phyloP scores from a whole-genome alignment of 2,888 invertebrate species.

The Bruchidius siliquastri region DNA sequence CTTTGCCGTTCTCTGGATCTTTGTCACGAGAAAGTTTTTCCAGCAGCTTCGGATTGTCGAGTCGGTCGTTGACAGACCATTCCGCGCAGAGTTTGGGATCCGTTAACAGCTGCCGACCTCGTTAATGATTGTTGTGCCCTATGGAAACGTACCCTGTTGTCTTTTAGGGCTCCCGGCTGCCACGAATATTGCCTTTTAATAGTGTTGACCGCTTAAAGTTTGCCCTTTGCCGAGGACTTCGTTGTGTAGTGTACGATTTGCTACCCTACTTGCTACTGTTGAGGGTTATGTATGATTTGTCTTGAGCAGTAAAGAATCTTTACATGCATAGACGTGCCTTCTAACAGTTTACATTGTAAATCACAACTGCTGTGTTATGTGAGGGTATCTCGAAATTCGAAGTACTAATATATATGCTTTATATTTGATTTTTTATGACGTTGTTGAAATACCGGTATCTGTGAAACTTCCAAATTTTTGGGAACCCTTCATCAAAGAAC shows the following conservation, averaged over 20 bases:
- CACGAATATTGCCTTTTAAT: background rate
- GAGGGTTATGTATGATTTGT: no score
- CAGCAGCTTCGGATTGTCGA: background rate
- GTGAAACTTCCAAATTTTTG: no score
- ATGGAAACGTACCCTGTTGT: background rate
- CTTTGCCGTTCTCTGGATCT: background rate
- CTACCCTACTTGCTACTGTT: background rate
- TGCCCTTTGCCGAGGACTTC: background rate
- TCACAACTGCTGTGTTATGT: no score
- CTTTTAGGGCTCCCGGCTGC: background rate
- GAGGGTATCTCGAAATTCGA: no score
- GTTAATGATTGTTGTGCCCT: background rate
- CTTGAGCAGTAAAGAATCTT: no score
- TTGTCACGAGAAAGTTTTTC: background rate
- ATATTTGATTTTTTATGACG: no score
- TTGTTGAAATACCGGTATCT: no score
- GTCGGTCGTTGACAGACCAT: background rate
- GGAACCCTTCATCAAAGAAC: no score
- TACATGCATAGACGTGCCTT: no score
- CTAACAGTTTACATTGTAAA: no score
- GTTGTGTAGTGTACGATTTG: background rate
- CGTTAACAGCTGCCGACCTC: background rate
- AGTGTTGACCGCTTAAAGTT: background rate
- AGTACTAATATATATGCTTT: no score
- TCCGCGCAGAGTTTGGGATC: background rate